These are phyloP conservation scores for Tanypteryx hageni DNA, from an alignment of 2,888 invertebrate genomes.

Conservation along the genomic window DNA sequence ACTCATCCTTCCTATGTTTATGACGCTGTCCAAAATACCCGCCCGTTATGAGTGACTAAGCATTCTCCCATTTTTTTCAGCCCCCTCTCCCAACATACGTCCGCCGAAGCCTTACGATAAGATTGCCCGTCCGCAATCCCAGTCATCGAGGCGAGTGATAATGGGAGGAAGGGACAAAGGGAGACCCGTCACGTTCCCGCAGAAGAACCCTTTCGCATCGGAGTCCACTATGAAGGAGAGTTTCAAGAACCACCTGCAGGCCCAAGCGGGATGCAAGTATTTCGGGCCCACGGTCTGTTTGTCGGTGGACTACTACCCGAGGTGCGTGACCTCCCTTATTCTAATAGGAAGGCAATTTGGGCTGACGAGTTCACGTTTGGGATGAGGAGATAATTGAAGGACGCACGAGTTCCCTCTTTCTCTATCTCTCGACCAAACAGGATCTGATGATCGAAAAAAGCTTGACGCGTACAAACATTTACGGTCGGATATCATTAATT, in stretches of 20 bases:
- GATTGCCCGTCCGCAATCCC: background rate
- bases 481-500: too few species aligned
- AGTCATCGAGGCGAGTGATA: slow-evolving; percentile 42
- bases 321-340: background rate
- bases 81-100: slow-evolving; percentile 27
- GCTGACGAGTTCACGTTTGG: too few species aligned
- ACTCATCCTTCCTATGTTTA: background rate
- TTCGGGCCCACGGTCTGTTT: slow-evolving; percentile 41
- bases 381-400: too few species aligned
- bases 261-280: slow-evolving; percentile 52
- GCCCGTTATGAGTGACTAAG: slow-evolving; percentile 24
- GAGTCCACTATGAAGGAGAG: slow-evolving; percentile 4
- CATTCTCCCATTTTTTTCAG: slow-evolving; percentile 10
- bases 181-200: background rate
- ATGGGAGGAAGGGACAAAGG: slow-evolving; percentile 47
- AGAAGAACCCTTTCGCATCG: slow-evolving; percentile 18
- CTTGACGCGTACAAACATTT: too few species aligned
- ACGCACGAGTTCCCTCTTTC: too few species aligned
- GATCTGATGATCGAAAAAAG: too few species aligned
- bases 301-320: slow-evolving; percentile 51
- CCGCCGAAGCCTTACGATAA: slow-evolving; percentile 50
- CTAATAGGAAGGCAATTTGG: too few species aligned
- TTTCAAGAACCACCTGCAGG: slow-evolving; percentile 51
- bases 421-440: too few species aligned
- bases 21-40: background rate